Percentiles rank a stretch among this genome's conserved stretches.
Evolutionary conservation across 2,888 invertebrate species (phyloP).

Genomic region (Heliconius ismenius): DNA sequence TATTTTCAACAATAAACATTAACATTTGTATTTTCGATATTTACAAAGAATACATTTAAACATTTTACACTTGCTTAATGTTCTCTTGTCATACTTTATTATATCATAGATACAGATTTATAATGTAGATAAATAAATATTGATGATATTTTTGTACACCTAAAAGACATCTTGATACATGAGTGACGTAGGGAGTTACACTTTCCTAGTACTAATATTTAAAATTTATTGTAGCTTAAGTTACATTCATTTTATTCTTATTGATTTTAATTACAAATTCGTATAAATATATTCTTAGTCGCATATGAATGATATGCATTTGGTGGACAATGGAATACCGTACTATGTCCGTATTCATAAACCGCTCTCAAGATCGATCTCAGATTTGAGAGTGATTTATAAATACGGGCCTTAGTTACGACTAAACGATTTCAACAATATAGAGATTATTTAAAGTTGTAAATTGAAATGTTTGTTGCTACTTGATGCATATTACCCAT

Average conservation of each 20-base stretch:
- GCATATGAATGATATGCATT: constrained; percentile 3
- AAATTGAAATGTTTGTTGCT: not conserved
- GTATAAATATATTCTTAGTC: constrained; percentile 5
- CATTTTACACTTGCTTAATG: constrained; percentile 18
- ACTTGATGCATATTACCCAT: not conserved
- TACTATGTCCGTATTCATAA: no score
- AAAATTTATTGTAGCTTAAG: constrained; percentile 33
- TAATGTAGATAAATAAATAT: constrained; percentile 46
- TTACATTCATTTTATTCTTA: constrained; percentile 33
- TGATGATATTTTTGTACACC: constrained; percentile 76
- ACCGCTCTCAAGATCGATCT: no score
- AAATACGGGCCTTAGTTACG: not conserved
- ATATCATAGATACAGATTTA: constrained; percentile 34
- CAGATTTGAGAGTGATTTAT: no score
- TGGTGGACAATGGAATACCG: not conserved
- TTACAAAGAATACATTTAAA: constrained; percentile 14
- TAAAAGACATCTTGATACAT: constrained; percentile 63
- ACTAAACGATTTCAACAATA: not conserved
- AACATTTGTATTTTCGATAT: constrained; percentile 9
- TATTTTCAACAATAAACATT: not conserved
- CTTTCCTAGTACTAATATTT: constrained; percentile 34
- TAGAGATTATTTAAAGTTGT: not conserved
- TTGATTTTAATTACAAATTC: constrained; percentile 33
- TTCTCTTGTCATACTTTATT: constrained; percentile 16
- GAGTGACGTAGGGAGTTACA: constrained; percentile 48